Conservation (phyloP, 2,113 vertebrate species). For the Prunella himalayana region DNA sequence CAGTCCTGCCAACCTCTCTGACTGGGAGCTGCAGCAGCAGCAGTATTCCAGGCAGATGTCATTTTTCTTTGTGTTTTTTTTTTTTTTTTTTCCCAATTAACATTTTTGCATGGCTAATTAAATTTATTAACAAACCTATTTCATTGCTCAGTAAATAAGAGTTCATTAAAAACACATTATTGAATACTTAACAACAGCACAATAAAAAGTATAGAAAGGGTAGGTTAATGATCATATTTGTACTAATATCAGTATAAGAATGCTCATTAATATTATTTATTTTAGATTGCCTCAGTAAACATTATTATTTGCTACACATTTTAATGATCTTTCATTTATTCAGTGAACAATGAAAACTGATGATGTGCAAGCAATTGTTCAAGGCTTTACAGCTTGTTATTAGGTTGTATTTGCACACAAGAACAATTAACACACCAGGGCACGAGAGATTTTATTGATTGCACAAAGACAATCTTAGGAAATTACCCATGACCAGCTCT, state of each 20-base stretch:
- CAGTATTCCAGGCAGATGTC: not conserved
- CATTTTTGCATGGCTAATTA: not conserved
- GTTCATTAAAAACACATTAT: constrained; percentile 37
- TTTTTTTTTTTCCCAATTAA: not conserved
- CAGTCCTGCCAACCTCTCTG: not conserved
- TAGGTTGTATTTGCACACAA: not conserved
- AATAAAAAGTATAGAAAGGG: not conserved
- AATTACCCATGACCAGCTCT: not conserved
- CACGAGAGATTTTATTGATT: not conserved
- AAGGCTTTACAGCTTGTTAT: not conserved
- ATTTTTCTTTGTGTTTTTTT: not conserved
- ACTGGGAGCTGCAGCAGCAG: not conserved
- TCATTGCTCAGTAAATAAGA: constrained; percentile 13
- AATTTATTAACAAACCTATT: not conserved
- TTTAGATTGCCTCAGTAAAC: constrained; percentile 6
- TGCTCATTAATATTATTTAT: constrained; percentile 12
- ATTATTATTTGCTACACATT: not conserved
- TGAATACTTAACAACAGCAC: not conserved
- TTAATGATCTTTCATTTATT: constrained; percentile 26
- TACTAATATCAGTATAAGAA: not conserved
- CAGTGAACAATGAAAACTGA: constrained; percentile 2
- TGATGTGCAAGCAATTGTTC: not conserved
- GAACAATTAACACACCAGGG: not conserved
- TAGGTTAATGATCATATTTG: constrained; percentile 7
- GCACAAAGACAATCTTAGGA: not conserved